phyloP scores from a whole-genome alignment of 30 jellyfish, hydroid and myxozoan species.

The Hydra vulgaris region DNA sequence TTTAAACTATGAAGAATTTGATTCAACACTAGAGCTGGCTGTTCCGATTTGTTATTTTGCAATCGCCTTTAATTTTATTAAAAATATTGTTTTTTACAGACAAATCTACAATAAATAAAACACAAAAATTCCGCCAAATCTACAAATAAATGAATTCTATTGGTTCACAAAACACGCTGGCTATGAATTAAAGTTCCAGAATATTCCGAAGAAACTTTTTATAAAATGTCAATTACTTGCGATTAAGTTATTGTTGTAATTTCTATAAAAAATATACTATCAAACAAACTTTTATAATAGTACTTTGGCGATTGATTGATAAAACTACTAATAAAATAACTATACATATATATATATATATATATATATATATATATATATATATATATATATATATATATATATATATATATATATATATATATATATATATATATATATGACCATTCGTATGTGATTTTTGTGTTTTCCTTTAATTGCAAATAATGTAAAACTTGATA shows the following conservation, averaged over 20 bases:
- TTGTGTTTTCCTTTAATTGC: background rate
- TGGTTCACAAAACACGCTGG: background rate
- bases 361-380: too few species aligned
- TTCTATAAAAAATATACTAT: background rate
- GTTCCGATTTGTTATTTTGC: background rate
- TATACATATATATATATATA: too few species aligned
- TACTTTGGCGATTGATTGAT: background rate
- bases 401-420: too few species aligned
- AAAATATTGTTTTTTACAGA: background rate
- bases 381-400: too few species aligned
- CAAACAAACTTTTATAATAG: background rate
- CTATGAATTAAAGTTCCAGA: background rate
- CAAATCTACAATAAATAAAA: background rate
- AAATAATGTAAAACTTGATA: background rate
- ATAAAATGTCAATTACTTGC: background rate
- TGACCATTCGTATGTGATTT: background rate
- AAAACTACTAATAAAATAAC: background rate
- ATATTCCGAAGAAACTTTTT: background rate
- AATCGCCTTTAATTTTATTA: background rate
- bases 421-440: too few species aligned
- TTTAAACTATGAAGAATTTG: background rate
- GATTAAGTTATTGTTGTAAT: background rate
- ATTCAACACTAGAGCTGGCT: background rate
- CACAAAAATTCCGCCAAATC: background rate
- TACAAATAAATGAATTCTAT: background rate